Base-by-base conservation (phyloP, 2,888 invertebrate species). In the Andrena dorsata region DNA sequence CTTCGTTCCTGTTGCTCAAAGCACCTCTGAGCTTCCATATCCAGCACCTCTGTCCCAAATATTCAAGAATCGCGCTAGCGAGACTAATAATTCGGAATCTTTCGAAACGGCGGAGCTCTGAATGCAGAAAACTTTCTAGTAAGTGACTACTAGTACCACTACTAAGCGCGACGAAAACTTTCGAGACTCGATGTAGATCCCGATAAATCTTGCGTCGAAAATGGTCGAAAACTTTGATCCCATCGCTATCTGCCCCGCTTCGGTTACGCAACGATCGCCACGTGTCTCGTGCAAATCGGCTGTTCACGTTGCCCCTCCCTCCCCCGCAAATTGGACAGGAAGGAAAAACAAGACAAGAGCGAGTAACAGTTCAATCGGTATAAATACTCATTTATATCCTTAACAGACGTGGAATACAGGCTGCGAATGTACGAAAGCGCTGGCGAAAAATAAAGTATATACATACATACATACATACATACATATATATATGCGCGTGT, bases 351-450 rank as follows among this genome's bases (percentile, higher is more conserved):
- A 16, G 41, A 23, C 61, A 63, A 23, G 41, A 35, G 23, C 64
- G 64, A 80, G 51, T 49, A 20, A 13, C 51, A 64, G 23, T 76
- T 60, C 70, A 41, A 80, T 76, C 16, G 41, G 66, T 82, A 83
- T 85, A 85, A 85, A 84, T 78, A 80, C 76, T 87, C 80, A 74
- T 80, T 84, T 47, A 51, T 47, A 51, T 82, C 23, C 32, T 49
- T 76, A 65, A 68, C 28, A 64, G 13, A 63, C n/a, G 28, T 58
- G 60, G n/a, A 51, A 73, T 51, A 64, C 71, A 84, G 68, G 65
- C 51, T 71, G 68, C 58, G 77, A 75, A 68, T 65, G 35, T 53
- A 32, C 10, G 16, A 28, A n/a, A 68, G 53, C 53, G 30, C 16
- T 53, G 13, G 66, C 30, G 20, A 32, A 49, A 69, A 49, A 20